Percentiles rank a stretch among this genome's conserved stretches.
Conservation (phyloP, 2,888 invertebrate species). For the Emmelina monodactyla region DNA sequence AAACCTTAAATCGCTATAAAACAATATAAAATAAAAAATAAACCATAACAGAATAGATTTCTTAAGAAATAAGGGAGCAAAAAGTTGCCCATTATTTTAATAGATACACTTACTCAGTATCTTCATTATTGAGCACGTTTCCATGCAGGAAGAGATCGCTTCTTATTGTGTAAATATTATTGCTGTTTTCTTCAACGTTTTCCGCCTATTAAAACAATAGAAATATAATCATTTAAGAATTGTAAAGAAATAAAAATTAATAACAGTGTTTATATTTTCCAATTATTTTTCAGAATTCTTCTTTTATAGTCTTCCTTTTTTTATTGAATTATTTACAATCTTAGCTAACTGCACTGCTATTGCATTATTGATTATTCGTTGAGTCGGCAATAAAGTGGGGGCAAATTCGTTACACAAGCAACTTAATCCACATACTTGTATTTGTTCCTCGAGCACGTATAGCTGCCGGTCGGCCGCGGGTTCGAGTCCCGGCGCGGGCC, state of each 20-base stretch:
- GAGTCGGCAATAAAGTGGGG: too few relatives aligned
- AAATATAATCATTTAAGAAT: background rate
- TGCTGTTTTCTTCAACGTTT: too few relatives aligned
- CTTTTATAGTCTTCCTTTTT: too few relatives aligned
- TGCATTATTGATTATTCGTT: too few relatives aligned
- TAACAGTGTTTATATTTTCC: background rate
- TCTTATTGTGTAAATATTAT: conserved; percentile 43
- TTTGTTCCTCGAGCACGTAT: too few relatives aligned
- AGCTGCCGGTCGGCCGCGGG: too few relatives aligned
- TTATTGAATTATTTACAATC: too few relatives aligned
- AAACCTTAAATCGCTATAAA: background rate
- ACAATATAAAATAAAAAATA: conserved; percentile 1
- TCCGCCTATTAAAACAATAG: conserved; percentile 28
- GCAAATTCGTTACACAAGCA: too few relatives aligned
- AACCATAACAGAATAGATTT: background rate
- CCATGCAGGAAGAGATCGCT: conserved; percentile 56
- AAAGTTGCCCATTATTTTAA: background rate
- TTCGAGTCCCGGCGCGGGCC: conserved; percentile 13
- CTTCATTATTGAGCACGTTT: conserved; percentile 45
- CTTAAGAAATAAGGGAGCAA: background rate
- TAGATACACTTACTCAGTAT: conserved; percentile 43
- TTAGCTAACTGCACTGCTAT: too few relatives aligned
- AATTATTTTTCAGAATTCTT: background rate
- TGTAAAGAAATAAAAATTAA: too few relatives aligned
- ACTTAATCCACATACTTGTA: too few relatives aligned